phyloP scores from a whole-genome alignment of 2,888 invertebrate species.

The Oxycera nigricornis region DNA sequence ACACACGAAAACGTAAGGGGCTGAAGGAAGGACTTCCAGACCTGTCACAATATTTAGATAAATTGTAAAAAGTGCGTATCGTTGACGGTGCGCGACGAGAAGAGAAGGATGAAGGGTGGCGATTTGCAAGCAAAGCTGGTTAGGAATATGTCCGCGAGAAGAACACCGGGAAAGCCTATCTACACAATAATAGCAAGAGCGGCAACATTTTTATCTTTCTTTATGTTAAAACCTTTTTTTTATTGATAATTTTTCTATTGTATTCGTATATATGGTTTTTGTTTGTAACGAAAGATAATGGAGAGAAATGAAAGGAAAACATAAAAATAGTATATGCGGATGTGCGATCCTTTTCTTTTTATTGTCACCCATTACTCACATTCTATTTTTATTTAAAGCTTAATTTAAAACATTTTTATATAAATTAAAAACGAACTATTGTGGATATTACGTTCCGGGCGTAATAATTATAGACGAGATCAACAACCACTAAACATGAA shows the following conservation, averaged over 20 bases:
- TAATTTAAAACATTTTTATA: constrained; percentile 2
- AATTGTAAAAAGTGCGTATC: constrained; percentile 77
- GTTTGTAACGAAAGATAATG: constrained; percentile 11
- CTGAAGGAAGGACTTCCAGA: constrained; percentile 98
- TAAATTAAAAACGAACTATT: neutral
- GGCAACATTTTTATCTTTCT: constrained; percentile 31
- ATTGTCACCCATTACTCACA: constrained; percentile 14
- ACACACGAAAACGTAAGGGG: constrained; percentile 98
- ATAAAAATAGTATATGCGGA: neutral
- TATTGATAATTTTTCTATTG: constrained; percentile 30
- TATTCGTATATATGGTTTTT: constrained; percentile 29
- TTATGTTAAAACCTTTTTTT: constrained; percentile 35
- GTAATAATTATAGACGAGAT: no score
- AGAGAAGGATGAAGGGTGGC: neutral
- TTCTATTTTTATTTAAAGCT: constrained; percentile 24
- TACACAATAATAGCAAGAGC: constrained; percentile 5
- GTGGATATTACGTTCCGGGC: no score
- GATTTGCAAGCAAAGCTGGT: neutral
- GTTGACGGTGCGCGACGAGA: neutral
- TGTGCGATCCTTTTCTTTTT: constrained; percentile 8
- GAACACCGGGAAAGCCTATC: neutral
- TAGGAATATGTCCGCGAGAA: neutral
- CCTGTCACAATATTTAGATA: constrained; percentile 95
- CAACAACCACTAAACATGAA: no score
- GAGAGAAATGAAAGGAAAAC: constrained; percentile 1